A percentile compares a stretch with the other conserved stretches of the same genome.
These are phyloP conservation scores for Hyperopisus bebe DNA, from an alignment of 2,113 vertebrate species.

Conservation along the genomic window DNA sequence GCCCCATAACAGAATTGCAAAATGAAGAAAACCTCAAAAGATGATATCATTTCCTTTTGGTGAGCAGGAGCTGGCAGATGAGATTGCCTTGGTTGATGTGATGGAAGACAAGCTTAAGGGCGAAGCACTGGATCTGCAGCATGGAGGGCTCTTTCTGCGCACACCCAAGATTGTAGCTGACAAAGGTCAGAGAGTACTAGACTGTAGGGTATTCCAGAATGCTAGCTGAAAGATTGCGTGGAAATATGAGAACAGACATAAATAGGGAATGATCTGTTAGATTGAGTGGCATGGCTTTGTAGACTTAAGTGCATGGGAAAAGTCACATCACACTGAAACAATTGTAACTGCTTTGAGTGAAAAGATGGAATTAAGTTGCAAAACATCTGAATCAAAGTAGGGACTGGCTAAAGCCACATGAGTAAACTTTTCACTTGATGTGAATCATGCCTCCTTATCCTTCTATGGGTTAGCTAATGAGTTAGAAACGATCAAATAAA, in stretches of 20 bases:
- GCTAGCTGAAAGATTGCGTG: background rate
- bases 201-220: background rate
- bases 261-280: background rate
- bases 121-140: constrained; percentile 92
- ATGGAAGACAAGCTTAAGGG: constrained; percentile 96
- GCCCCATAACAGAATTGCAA: background rate
- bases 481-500: background rate
- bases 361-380: background rate
- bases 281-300: background rate
- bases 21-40: background rate
- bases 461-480: constrained; percentile 32
- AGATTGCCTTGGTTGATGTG: constrained; percentile 92
- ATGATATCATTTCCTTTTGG: background rate
- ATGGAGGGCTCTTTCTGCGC: constrained; percentile 91
- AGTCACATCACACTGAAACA: background rate
- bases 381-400: background rate
- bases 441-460: background rate
- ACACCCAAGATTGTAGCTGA: constrained; percentile 93
- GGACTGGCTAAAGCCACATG: background rate
- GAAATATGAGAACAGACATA: background rate
- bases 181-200: constrained; percentile 69
- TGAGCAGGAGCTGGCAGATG: constrained; percentile 84
- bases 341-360: background rate
- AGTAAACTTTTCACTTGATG: background rate
- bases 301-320: background rate